Evolutionary conservation across 2,113 vertebrate species (phyloP).

Genomic region (Murina feae): DNA sequence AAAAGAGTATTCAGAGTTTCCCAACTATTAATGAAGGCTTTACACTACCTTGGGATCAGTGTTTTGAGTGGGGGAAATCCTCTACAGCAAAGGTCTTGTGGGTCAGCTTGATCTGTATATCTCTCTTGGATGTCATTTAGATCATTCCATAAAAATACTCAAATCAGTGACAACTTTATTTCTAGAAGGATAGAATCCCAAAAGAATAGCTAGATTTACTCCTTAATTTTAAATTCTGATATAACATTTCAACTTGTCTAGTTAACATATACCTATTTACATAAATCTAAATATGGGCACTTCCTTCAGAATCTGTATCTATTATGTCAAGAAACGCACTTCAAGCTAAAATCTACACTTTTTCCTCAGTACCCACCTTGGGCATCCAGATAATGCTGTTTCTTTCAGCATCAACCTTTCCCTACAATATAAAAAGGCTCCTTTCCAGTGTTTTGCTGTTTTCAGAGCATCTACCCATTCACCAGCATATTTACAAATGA

Average conservation of each 20-base stretch:
- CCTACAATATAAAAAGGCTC: background rate
- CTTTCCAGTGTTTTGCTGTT: background rate
- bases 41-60: background rate
- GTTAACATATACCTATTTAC: background rate
- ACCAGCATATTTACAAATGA: background rate
- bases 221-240: background rate
- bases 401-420: background rate
- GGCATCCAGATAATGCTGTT: background rate
- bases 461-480: background rate
- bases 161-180: background rate
- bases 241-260: slow-evolving; percentile 4
- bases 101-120: background rate
- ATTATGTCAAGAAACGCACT: background rate
- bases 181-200: background rate
- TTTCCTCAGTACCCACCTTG: background rate
- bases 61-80: background rate
- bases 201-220: background rate
- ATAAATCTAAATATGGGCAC: background rate
- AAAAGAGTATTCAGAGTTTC: background rate
- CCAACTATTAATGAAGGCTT: background rate
- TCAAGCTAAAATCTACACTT: background rate
- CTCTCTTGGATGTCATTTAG: background rate
- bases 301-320: background rate
- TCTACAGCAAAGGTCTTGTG: background rate
- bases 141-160: background rate